A percentile compares a stretch with the other conserved stretches of the same genome.
Evolutionary conservation across 92 coral and sea anemone species (phyloP).

Genomic region (Hydrozoanthus gracilis): DNA sequence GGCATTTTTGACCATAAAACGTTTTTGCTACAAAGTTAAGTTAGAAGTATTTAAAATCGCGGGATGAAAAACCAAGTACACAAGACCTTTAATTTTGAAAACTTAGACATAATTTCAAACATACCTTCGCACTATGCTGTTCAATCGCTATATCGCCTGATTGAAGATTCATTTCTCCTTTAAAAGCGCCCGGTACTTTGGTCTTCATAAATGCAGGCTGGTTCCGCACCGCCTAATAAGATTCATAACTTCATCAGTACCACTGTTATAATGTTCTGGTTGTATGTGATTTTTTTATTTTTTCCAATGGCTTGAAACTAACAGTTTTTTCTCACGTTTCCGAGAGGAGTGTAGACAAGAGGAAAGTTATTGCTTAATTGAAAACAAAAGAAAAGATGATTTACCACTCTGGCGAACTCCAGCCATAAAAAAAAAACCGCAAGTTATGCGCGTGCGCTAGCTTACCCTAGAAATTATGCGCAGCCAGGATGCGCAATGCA

Average conservation of each 20-base stretch:
- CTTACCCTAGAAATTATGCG: no score
- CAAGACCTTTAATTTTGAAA: not conserved
- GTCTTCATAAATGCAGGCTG: slow-evolving; percentile 37
- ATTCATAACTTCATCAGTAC: not conserved
- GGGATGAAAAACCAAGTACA: no score
- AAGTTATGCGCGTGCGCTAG: no score
- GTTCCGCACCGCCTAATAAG: slow-evolving; percentile 13
- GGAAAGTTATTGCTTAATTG: no score
- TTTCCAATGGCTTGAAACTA: not conserved
- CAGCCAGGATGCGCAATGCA: not conserved
- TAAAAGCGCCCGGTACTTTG: not conserved
- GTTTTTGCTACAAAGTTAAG: no score
- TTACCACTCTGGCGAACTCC: no score
- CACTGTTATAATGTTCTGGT: not conserved
- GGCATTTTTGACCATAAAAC: no score
- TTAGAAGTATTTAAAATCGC: no score
- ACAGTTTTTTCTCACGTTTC: not conserved
- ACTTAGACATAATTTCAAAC: not conserved
- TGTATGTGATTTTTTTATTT: no score
- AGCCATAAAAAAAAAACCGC: no score
- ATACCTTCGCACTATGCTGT: slow-evolving; percentile 3
- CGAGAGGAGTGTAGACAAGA: no score
- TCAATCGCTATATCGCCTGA: not conserved
- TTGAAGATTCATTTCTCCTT: not conserved
- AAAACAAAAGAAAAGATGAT: no score